Evolutionary conservation across 2,113 vertebrate species (phyloP).

Genomic region (Amphiprion ocellaris): DNA sequence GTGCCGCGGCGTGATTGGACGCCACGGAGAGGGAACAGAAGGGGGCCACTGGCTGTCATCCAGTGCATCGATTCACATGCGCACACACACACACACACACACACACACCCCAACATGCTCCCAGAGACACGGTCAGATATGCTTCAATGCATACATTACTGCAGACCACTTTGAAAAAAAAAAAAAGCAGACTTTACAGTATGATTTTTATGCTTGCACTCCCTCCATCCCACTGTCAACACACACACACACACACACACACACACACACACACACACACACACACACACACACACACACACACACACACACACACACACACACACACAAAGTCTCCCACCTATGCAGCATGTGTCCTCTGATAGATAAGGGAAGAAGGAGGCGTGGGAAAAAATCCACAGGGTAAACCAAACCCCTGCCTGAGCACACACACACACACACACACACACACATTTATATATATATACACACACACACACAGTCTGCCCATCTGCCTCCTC

Average conservation of each 20-base stretch:
- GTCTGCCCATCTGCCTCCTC: conserved; percentile 68
- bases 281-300: conserved; percentile 14
- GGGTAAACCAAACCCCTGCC: conserved; percentile 71
- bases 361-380: conserved; percentile 69
- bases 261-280: neutral
- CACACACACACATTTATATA: neutral
- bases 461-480: conserved; percentile 48
- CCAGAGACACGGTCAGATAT: conserved; percentile 50
- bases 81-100: conserved; percentile 50
- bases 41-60: conserved; percentile 79
- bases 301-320: too few relatives aligned
- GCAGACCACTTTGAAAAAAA: conserved; percentile 48
- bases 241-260: conserved; percentile 44
- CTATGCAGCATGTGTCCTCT: conserved; percentile 72
- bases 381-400: conserved; percentile 80
- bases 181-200: conserved; percentile 66
- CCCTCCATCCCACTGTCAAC: neutral
- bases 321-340: conserved; percentile 28
- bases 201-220: conserved; percentile 50
- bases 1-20: conserved; percentile 72
- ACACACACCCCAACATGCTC: conserved; percentile 37
- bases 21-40: conserved; percentile 78
- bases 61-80: conserved; percentile 76
- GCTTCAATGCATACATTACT: conserved; percentile 63
- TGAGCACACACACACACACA: conserved; percentile 42